Evolutionary conservation across 1,140 invertebrate genomes (phyloP).

Genomic region (Mamestra configurata): DNA sequence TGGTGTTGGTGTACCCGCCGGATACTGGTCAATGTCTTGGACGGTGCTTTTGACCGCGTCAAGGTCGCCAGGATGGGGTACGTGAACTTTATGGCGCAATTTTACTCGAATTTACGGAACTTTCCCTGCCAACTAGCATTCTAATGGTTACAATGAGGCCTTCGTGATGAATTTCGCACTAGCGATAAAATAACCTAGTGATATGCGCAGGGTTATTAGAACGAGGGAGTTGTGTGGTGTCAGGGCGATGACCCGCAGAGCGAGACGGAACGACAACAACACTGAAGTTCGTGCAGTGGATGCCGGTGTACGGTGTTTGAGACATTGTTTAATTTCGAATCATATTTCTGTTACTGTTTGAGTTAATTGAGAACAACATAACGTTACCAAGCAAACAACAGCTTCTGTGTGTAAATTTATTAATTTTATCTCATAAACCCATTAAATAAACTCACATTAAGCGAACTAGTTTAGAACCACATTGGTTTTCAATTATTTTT

Average conservation of each 20-base stretch:
- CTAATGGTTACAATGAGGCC: constrained; percentile 27
- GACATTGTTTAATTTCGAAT: constrained; percentile 49
- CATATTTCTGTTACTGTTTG: constrained; percentile 16
- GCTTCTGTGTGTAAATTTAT: neutral
- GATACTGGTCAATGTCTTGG: constrained; percentile 74
- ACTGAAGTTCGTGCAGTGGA: constrained; percentile 81
- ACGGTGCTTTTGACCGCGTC: constrained; percentile 76
- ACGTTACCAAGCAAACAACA: neutral
- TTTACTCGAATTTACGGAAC: neutral
- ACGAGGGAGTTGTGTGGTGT: constrained; percentile 79
- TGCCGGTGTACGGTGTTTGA: constrained; percentile 43
- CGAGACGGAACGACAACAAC: constrained; percentile 85
- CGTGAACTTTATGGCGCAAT: constrained; percentile 67
- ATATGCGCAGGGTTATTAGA: constrained; percentile 84
- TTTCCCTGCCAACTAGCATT: neutral
- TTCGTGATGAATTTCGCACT: constrained; percentile 48
- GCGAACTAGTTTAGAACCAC: neutral
- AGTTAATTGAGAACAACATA: neutral
- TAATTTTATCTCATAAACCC: neutral
- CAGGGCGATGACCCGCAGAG: constrained; percentile 84
- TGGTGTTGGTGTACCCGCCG: constrained; percentile 61
- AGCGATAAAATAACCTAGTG: constrained; percentile 73
- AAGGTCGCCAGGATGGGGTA: constrained; percentile 78
- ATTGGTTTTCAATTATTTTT: too few species aligned
- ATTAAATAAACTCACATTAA: neutral